phyloP scores from a whole-genome alignment of 2,797 vertebrate species.

The Pelodytes ibericus region DNA sequence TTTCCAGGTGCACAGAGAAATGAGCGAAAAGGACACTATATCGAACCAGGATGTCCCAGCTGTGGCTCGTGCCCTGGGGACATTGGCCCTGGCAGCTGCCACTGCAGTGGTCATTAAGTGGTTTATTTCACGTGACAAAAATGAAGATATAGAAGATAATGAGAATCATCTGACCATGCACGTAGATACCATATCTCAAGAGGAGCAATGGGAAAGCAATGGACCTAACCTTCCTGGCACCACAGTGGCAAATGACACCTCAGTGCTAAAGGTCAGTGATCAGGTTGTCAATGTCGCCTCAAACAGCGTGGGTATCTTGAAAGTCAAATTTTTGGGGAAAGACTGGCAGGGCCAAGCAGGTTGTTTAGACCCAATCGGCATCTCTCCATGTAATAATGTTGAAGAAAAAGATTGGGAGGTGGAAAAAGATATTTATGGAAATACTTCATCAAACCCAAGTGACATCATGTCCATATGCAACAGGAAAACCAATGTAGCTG shows the following conservation, averaged over 20 bases:
- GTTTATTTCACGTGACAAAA: conserved; percentile 33
- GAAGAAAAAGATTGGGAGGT: neutral
- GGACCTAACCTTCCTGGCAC: neutral
- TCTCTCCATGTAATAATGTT: neutral
- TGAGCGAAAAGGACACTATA: conserved; percentile 43
- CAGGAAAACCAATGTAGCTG: neutral
- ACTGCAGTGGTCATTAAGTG: conserved; percentile 43
- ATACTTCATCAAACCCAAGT: neutral
- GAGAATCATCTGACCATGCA: neutral
- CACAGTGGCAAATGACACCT: neutral
- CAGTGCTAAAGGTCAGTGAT: conserved; percentile 25
- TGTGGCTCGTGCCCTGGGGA: conserved; percentile 34
- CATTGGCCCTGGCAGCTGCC: conserved; percentile 42
- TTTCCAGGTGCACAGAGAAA: conserved; percentile 1
- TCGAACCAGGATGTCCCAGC: conserved; percentile 24
- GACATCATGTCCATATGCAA: neutral
- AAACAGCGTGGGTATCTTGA: neutral
- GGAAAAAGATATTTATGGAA: neutral
- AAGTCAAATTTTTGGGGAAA: neutral
- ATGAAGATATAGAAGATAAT: conserved; percentile 1
- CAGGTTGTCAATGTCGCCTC: neutral
- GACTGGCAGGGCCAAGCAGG: neutral
- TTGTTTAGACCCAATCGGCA: neutral
- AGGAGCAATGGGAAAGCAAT: neutral
- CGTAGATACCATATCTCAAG: neutral